Percentiles rank a stretch among this genome's conserved stretches.
These are phyloP conservation scores for Danaus chrysippus DNA, from an alignment of 2,888 invertebrate species.

Conservation along the genomic window DNA sequence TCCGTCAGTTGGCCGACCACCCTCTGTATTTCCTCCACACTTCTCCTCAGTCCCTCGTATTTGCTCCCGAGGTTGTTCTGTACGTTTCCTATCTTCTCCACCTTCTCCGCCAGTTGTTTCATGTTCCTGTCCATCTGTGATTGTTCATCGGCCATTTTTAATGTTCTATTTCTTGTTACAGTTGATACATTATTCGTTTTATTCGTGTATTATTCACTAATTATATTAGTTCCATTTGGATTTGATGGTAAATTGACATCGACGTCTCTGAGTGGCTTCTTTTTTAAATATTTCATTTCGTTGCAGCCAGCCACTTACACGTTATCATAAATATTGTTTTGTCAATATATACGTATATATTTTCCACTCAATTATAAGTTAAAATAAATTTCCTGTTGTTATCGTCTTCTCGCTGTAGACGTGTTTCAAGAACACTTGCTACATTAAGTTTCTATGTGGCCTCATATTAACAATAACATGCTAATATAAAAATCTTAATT, in stretches of 20 bases:
- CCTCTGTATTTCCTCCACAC: conserved; percentile 54
- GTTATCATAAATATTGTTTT: too few species aligned
- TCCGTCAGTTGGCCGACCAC: conserved; percentile 48
- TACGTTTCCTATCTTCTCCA: conserved; percentile 51
- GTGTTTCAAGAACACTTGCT: not conserved
- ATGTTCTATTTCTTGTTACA: conserved; percentile 14
- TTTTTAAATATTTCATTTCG: conserved; percentile 25
- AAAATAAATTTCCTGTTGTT: conserved; percentile 2
- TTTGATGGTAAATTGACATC: conserved; percentile 6
- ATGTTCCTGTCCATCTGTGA: conserved; percentile 40
- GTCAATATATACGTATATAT: too few species aligned
- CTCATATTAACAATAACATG: too few species aligned
- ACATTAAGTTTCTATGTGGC: too few species aligned
- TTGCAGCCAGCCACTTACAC: conserved; percentile 5
- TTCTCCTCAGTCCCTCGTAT: conserved; percentile 52
- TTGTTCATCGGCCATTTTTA: conserved; percentile 38
- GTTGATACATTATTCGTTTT: conserved; percentile 27
- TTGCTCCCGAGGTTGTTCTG: conserved; percentile 51
- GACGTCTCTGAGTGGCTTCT: conserved; percentile 15
- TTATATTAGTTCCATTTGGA: conserved; percentile 1
- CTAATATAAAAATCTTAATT: too few species aligned
- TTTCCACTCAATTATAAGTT: too few species aligned
- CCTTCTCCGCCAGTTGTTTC: conserved; percentile 46
- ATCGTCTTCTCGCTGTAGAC: not conserved
- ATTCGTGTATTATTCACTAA: not conserved